phyloP scores from a whole-genome alignment of 2,113 vertebrate species.

The Amphiprion percula region DNA sequence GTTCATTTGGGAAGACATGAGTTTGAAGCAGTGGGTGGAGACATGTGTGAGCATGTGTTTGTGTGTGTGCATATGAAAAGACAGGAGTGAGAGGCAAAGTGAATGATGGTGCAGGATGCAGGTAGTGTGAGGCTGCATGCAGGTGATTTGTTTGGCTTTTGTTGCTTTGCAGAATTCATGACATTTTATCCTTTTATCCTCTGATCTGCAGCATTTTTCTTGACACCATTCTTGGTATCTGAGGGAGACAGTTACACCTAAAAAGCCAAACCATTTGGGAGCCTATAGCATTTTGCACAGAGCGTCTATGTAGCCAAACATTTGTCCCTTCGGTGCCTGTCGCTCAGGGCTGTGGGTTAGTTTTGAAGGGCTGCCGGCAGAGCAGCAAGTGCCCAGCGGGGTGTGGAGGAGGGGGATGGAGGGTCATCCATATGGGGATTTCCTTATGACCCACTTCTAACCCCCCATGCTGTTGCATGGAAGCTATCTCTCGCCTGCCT shows the following conservation, averaged over 20 bases:
- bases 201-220: not conserved
- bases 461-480: conserved; percentile 42
- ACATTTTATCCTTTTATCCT: not conserved
- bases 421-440: conserved; percentile 74
- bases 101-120: not conserved
- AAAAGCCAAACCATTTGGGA: conserved; percentile 9
- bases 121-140: not conserved
- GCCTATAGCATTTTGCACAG: not conserved
- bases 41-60: conserved; percentile 10
- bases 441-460: conserved; percentile 77
- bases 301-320: not conserved
- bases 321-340: conserved; percentile 14
- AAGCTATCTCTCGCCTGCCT: conserved; percentile 45
- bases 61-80: not conserved
- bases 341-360: conserved; percentile 37
- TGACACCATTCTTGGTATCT: not conserved
- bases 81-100: not conserved
- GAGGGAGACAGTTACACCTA: not conserved
- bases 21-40: conserved; percentile 20
- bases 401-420: not conserved
- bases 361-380: conserved; percentile 43
- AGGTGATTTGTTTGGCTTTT: not conserved
- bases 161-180: not conserved
- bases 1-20: conserved; percentile 71
- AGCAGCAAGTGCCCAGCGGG: conserved; percentile 31